Percentiles rank a stretch among this genome's conserved stretches.
phyloP scores from a whole-genome alignment of 2,888 invertebrate species.

The Zootermopsis nevadensis region DNA sequence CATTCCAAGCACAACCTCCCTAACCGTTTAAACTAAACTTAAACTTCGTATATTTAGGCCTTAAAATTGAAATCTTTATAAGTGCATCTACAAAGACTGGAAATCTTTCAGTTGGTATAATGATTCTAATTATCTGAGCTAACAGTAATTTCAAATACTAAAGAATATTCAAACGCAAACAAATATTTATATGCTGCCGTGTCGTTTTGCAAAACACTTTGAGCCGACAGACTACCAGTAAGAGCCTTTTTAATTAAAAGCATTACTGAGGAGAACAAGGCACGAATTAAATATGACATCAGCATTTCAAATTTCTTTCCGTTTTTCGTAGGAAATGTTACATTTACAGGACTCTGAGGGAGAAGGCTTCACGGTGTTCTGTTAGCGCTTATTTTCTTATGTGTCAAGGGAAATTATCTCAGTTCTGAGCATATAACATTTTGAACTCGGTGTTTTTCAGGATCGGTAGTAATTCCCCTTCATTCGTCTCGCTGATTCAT shows the following conservation, averaged over 20 bases:
- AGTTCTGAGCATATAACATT: constrained; percentile 15
- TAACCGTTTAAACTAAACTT: too few species aligned
- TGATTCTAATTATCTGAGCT: too few species aligned
- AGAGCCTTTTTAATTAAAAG: neutral
- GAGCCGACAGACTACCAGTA: too few species aligned
- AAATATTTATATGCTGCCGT: too few species aligned
- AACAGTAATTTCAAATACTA: too few species aligned
- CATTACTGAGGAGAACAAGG: neutral
- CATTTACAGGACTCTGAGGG: neutral
- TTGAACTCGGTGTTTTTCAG: neutral
- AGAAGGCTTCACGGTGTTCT: neutral
- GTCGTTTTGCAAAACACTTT: too few species aligned
- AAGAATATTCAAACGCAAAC: too few species aligned
- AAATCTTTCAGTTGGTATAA: too few species aligned
- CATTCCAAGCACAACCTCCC: too few species aligned
- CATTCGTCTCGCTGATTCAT: neutral
- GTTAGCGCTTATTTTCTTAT: constrained; percentile 17
- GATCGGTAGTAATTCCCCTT: neutral
- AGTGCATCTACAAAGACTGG: too few species aligned
- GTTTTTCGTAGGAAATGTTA: neutral
- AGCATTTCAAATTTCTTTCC: neutral
- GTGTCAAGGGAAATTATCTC: constrained; percentile 30
- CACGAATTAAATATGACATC: neutral
- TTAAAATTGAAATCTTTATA: too few species aligned
- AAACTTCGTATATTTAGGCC: too few species aligned